Evolutionary conservation across 1,140 invertebrate species (phyloP).

Genomic region (Polypedilum pembai): DNA sequence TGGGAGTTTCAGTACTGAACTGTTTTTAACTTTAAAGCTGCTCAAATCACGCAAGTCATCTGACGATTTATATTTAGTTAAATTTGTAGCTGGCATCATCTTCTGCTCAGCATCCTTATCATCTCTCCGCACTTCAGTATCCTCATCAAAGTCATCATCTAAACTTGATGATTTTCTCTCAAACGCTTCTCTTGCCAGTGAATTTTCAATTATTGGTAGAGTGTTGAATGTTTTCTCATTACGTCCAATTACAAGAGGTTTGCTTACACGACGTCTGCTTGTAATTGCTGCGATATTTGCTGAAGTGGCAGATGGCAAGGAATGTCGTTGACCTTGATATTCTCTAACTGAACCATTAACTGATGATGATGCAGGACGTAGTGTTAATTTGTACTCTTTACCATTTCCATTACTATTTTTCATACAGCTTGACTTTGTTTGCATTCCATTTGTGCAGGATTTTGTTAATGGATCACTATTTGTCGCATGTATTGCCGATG

Average conservation of each 20-base stretch:
- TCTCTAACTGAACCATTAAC: not conserved
- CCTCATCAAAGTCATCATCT: conserved; percentile 5
- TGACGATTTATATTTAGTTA: not conserved
- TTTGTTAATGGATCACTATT: not conserved
- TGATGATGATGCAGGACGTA: not conserved
- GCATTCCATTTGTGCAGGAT: not conserved
- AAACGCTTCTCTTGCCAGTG: not conserved
- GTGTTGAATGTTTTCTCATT: not conserved
- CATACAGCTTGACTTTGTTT: not conserved
- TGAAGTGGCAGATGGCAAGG: not conserved
- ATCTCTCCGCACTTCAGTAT: not conserved
- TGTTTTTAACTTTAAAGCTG: conserved; percentile 8
- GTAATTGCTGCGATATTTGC: not conserved
- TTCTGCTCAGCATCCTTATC: not conserved
- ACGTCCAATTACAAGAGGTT: not conserved
- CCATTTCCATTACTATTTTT: not conserved
- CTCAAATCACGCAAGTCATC: not conserved
- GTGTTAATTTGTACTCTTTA: not conserved
- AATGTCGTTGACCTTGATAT: not conserved
- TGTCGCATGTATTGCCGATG: not conserved
- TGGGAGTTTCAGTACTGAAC: not conserved
- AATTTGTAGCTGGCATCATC: not conserved
- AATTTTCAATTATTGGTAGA: conserved; percentile 2
- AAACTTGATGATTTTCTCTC: not conserved
- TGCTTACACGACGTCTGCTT: not conserved